phyloP scores from a whole-genome alignment of 2,888 invertebrate species.

The Chymomyza amoena region DNA sequence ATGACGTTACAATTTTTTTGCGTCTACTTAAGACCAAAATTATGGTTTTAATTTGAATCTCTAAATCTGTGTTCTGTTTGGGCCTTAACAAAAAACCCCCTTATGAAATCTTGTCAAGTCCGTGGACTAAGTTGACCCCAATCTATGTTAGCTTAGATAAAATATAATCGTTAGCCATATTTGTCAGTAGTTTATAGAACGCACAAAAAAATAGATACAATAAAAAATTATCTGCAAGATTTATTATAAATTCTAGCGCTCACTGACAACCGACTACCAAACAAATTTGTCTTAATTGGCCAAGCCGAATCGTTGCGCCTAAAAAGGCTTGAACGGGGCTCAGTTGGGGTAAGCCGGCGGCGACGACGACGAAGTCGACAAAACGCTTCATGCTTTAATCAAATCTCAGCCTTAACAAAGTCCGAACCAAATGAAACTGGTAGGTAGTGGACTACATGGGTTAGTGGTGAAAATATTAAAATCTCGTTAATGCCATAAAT shows the following conservation, averaged over 20 bases:
- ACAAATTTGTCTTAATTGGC: conserved; percentile 62
- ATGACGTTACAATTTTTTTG: no score
- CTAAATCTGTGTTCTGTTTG: background rate
- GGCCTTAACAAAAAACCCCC: background rate
- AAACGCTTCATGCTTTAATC: conserved; percentile 48
- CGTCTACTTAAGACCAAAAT: background rate
- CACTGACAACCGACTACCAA: conserved; percentile 42
- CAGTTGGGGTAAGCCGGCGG: conserved; percentile 37
- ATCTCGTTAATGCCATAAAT: conserved; percentile 52
- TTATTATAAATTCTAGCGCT: conserved; percentile 45
- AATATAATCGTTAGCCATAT: background rate
- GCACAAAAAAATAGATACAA: background rate
- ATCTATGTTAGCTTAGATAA: background rate
- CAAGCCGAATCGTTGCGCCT: conserved; percentile 46
- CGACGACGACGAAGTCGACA: conserved; percentile 28
- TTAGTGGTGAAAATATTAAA: conserved; percentile 33
- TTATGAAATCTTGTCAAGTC: background rate
- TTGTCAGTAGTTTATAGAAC: background rate
- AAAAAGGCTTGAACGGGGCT: conserved; percentile 27
- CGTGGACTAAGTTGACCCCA: background rate
- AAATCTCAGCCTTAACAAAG: conserved; percentile 26
- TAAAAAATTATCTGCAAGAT: conserved; percentile 27
- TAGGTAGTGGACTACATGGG: background rate
- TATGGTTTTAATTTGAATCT: background rate
- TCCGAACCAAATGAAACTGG: background rate